Evolutionary conservation across 2,797 vertebrate species (phyloP).

Genomic region (Pachyuromys duprasi): DNA sequence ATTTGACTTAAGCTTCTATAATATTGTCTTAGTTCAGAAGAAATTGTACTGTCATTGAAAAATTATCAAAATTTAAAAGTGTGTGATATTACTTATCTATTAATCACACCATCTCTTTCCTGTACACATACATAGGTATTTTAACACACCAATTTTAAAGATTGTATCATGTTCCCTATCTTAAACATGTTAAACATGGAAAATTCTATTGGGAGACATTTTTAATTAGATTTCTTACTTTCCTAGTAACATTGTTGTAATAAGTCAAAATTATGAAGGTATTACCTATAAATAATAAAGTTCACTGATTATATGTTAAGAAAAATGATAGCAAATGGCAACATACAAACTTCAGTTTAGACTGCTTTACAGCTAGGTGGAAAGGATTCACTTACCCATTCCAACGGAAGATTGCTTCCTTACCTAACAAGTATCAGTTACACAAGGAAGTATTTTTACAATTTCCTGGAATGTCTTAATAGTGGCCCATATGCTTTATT

Average conservation of each 20-base stretch:
- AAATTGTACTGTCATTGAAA: constrained; percentile 66
- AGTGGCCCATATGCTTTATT: not conserved
- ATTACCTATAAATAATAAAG: not conserved
- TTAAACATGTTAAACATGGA: not conserved
- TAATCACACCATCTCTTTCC: not conserved
- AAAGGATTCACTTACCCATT: not conserved
- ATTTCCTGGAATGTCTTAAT: constrained; percentile 23
- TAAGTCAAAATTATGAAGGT: not conserved
- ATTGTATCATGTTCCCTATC: not conserved
- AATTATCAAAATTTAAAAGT: constrained; percentile 29
- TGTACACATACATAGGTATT: not conserved
- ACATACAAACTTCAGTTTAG: not conserved
- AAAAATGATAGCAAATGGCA: not conserved
- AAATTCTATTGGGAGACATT: not conserved
- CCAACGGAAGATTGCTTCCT: not conserved
- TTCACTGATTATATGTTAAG: not conserved
- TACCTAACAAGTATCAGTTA: constrained; percentile 13
- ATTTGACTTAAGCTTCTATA: constrained; percentile 36
- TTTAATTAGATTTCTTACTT: not conserved
- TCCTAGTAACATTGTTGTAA: not conserved
- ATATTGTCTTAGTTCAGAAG: constrained; percentile 44
- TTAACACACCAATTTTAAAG: not conserved
- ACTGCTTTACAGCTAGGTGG: not conserved
- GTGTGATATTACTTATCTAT: not conserved
- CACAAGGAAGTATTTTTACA: constrained; percentile 40